Conservation (phyloP, 1,140 invertebrate genomes). For the Hylaeus anthracinus region DNA sequence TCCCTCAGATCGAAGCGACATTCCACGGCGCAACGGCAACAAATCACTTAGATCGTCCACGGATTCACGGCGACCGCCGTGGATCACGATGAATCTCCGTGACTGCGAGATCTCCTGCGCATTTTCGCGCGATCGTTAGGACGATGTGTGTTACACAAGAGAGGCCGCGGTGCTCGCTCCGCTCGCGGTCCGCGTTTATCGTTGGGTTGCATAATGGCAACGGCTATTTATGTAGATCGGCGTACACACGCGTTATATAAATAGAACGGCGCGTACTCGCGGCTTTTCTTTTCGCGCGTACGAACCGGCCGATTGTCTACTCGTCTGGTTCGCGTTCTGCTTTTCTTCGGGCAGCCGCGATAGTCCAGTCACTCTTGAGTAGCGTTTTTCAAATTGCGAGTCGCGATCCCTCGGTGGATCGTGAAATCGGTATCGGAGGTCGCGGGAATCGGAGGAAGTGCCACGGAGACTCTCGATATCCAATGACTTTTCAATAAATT, state of each 20-base stretch:
- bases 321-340: slow-evolving; percentile 6
- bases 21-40: slow-evolving; percentile 10
- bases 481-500: too few relatives aligned
- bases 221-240: slow-evolving; percentile 55
- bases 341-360: neutral
- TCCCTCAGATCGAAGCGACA: neutral
- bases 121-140: neutral
- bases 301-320: slow-evolving; percentile 36
- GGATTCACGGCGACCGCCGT: slow-evolving; percentile 1
- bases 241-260: slow-evolving; percentile 54
- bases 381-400: too few relatives aligned
- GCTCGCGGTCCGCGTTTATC: neutral
- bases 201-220: slow-evolving; percentile 47
- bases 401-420: too few relatives aligned
- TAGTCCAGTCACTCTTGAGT: too few relatives aligned
- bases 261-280: slow-evolving; percentile 38
- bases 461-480: too few relatives aligned
- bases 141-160: slow-evolving; percentile 12
- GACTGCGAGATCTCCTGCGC: neutral
- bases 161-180: neutral
- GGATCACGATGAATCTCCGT: slow-evolving; percentile 15
- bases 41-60: slow-evolving; percentile 20
- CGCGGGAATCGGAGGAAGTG: too few relatives aligned
- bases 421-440: too few relatives aligned
- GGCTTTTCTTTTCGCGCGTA: slow-evolving; percentile 40